Percentiles rank a stretch among this genome's conserved stretches.
Evolutionary conservation across 2,888 invertebrate genomes (phyloP).

Genomic region (Nomada fucata): DNA sequence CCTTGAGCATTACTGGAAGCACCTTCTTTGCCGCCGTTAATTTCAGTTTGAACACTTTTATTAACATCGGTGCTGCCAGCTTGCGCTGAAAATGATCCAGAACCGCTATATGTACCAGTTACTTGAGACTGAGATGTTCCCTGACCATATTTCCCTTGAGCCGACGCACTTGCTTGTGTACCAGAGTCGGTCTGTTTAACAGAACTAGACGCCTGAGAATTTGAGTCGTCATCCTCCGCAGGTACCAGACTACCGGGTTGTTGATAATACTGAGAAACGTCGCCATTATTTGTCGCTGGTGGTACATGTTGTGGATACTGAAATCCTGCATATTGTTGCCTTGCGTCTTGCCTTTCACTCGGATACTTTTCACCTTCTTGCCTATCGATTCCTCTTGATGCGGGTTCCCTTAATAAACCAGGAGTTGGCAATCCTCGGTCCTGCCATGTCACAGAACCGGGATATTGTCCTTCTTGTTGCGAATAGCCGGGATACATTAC

Average conservation of each 20-base stretch:
- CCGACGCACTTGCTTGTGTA: conserved; percentile 90
- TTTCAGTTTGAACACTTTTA: conserved; percentile 89
- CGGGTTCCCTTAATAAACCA: conserved; percentile 15
- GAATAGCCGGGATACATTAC: conserved; percentile 39
- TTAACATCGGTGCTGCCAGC: conserved; percentile 91
- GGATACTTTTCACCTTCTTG: conserved; percentile 39
- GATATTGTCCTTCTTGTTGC: conserved; percentile 51
- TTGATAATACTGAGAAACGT: conserved; percentile 49
- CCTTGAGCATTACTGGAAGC: conserved; percentile 91
- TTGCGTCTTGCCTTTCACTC: conserved; percentile 10
- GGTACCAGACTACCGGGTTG: conserved; percentile 28
- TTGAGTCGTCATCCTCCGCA: conserved; percentile 86
- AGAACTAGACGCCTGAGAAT: conserved; percentile 90
- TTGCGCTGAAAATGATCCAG: conserved; percentile 92
- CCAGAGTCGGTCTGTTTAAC: conserved; percentile 86
- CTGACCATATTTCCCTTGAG: conserved; percentile 90
- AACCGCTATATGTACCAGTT: conserved; percentile 91
- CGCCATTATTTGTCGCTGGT: conserved; percentile 8
- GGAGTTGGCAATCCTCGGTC: conserved; percentile 8
- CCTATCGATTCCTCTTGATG: conserved; percentile 28
- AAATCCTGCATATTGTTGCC: conserved; percentile 44
- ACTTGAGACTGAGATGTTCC: conserved; percentile 93
- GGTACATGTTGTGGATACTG: conserved; percentile 37
- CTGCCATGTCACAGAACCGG: conserved; percentile 27
- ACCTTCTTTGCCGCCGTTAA: conserved; percentile 90